Conservation (phyloP, 1,140 invertebrate species). For the Achatina immaculata region DNA sequence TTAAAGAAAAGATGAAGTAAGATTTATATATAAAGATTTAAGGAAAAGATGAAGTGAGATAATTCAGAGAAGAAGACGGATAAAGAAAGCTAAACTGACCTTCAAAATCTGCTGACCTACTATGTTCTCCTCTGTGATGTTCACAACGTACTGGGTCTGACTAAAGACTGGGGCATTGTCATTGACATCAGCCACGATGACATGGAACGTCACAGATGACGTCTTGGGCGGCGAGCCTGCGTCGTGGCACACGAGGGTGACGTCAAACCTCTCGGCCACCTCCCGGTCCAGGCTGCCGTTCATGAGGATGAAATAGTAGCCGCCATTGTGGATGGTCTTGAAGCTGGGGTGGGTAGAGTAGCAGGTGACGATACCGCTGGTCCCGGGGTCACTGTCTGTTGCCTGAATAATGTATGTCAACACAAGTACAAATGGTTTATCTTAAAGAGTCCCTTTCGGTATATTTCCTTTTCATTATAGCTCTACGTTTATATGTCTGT, state of each 20-base stretch:
- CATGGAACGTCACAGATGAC: slow-evolving; percentile 42
- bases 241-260: slow-evolving; percentile 54
- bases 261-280: slow-evolving; percentile 38
- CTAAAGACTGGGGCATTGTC: slow-evolving; percentile 55
- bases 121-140: slow-evolving; percentile 43
- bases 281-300: slow-evolving; percentile 55
- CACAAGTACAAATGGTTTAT: no score
- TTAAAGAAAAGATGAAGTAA: no score
- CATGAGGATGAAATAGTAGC: slow-evolving; percentile 48
- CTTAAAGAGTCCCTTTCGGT: no score
- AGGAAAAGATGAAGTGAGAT: no score
- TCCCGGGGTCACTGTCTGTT: slow-evolving; percentile 50
- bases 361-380: slow-evolving; percentile 46
- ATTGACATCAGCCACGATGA: slow-evolving; percentile 56
- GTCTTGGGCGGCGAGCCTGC: slow-evolving; percentile 48
- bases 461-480: no score
- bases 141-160: slow-evolving; percentile 47
- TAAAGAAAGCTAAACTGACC: slow-evolving; percentile 14
- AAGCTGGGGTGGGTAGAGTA: slow-evolving; percentile 45
- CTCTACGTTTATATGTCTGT: no score
- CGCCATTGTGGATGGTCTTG: slow-evolving; percentile 41
- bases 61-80: no score
- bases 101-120: slow-evolving; percentile 38
- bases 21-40: no score
- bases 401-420: no score